Evolutionary conservation across 2,888 invertebrate species (phyloP).

Genomic region (Pecten maximus): DNA sequence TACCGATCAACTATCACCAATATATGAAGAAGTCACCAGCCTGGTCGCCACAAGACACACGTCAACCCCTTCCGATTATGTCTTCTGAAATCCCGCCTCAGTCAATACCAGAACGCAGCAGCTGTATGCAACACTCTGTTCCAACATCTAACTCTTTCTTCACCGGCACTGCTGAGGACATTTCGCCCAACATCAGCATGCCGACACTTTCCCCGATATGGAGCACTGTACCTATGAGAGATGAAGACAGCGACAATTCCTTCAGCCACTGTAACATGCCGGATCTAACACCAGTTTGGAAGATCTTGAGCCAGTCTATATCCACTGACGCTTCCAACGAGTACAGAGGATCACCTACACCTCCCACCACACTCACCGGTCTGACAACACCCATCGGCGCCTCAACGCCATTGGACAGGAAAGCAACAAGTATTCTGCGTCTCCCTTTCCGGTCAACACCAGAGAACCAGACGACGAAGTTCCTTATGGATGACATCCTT

Average conservation of each 20-base stretch:
- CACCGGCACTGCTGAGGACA: background rate
- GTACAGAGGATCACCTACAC: background rate
- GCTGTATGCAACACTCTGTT: background rate
- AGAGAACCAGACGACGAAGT: conserved; percentile 2
- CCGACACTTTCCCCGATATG: background rate
- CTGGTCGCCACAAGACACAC: background rate
- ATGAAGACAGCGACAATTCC: background rate
- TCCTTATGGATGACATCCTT: conserved; percentile 9
- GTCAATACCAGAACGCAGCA: background rate
- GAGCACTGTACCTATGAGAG: background rate
- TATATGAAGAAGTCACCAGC: background rate
- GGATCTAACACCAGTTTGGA: background rate
- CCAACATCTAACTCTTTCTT: background rate
- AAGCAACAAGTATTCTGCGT: background rate
- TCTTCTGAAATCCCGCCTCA: background rate
- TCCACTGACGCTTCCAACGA: background rate
- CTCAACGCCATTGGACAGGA: background rate
- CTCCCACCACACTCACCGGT: background rate
- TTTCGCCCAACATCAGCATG: background rate
- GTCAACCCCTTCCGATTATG: background rate
- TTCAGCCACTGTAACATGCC: background rate
- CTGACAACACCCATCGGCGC: background rate
- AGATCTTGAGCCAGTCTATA: background rate
- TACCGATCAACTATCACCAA: background rate
- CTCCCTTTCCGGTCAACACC: background rate